These are phyloP conservation scores for Litocranius walleri DNA, from an alignment of 2,113 vertebrate genomes.

Conservation along the genomic window DNA sequence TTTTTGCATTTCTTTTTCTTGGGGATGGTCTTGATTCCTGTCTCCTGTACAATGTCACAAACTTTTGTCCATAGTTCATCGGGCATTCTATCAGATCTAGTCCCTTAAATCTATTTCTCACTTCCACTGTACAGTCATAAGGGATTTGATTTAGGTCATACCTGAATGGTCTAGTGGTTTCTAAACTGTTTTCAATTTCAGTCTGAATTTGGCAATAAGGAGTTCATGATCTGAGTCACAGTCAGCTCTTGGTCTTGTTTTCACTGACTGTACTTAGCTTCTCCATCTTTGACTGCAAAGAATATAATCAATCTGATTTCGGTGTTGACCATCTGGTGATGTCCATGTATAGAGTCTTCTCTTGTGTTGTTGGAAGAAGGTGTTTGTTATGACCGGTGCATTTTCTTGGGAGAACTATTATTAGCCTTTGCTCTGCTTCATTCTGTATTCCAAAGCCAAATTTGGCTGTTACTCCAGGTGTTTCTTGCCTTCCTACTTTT, in stretches of 20 bases:
- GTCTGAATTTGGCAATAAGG: neutral
- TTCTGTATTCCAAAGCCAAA: neutral
- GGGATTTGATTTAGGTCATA: neutral
- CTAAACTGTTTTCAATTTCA: neutral
- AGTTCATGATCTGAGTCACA: neutral
- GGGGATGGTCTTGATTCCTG: neutral
- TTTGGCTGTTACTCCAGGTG: neutral
- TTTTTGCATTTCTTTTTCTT: neutral
- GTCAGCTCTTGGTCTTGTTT: neutral
- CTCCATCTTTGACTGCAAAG: neutral
- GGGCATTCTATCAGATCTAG: neutral
- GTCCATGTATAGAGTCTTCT: neutral
- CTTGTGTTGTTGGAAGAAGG: neutral
- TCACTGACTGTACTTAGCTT: neutral
- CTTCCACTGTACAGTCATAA: neutral
- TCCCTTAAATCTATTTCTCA: neutral
- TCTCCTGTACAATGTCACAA: neutral
- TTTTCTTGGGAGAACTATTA: neutral
- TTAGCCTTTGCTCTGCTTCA: neutral
- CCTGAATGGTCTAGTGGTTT: neutral
- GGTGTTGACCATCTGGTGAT: neutral
- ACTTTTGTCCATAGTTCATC: neutral
- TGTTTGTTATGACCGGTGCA: accelerated
- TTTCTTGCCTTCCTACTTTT: neutral
- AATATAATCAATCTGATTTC: neutral